Percentiles rank a stretch among this genome's conserved stretches.
These are phyloP conservation scores for Wiebesia pumilae DNA, from an alignment of 1,140 invertebrate species.

Conservation along the genomic window DNA sequence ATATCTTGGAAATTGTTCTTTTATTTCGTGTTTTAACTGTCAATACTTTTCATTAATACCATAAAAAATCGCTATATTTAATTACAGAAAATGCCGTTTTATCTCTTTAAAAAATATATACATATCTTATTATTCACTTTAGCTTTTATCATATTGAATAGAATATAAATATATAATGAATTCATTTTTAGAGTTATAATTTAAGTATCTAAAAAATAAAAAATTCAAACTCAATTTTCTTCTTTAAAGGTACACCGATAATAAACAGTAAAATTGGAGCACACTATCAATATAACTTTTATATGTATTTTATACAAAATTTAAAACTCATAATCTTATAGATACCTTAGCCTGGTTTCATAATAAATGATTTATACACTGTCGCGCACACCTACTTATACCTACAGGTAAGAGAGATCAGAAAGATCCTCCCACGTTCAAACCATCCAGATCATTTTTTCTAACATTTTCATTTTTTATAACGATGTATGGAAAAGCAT, in stretches of 20 bases:
- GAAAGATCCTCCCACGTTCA: neutral
- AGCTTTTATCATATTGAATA: too few species aligned
- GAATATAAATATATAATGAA: neutral
- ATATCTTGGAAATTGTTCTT: neutral
- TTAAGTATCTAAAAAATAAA: neutral
- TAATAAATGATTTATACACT: neutral
- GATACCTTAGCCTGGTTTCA: neutral
- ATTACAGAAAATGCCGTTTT: neutral
- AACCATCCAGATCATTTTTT: neutral
- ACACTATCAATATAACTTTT: too few species aligned
- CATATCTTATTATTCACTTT: neutral
- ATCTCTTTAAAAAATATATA: neutral
- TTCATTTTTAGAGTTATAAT: neutral
- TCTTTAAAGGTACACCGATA: neutral
- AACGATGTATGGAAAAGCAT: too few species aligned
- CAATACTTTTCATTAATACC: neutral
- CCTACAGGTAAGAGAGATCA: too few species aligned
- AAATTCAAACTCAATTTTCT: neutral
- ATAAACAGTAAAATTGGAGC: too few species aligned
- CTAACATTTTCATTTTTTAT: too few species aligned
- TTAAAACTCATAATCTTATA: neutral
- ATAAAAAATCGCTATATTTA: neutral
- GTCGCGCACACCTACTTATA: too few species aligned
- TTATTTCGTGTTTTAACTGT: neutral
- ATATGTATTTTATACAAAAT: too few species aligned